Evolutionary conservation across 1,140 invertebrate genomes (phyloP), one percentile per base, ranked within the genome.

Genomic region (Drosophila quadrilineata): DNA sequence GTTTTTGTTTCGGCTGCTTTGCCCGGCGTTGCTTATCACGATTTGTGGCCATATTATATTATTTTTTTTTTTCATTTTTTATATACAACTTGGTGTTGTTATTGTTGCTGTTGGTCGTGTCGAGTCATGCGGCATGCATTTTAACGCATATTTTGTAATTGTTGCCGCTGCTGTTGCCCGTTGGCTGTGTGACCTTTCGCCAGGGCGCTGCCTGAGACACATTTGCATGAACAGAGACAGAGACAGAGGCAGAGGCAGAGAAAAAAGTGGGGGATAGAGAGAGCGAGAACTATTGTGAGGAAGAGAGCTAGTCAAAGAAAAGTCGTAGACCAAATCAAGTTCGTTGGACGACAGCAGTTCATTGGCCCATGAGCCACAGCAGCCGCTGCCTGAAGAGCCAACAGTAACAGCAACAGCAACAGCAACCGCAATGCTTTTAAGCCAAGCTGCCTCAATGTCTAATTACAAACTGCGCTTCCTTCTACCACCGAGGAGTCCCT

Each of bases 111-210:
- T 33, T 38, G 57, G 69, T 75, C 75, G 77, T 82, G 73, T 82
- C 76, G 76, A 82, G 79, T 82, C 77, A 65, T 74, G 73, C 69
- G 73, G 77, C 75, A 77, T 82, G 77, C 77, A 82, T 82, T 82
- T 82, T 82, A 82, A 82, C 77, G 77, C 77, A 84, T 84, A 85
- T 85, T 84, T 84, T 84, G 79, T 85, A 84, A 84, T 84, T 84
- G 79, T 79, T 85, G 79, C 54, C 56, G 72, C 71, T 65, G 57
- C 57, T 19, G 54, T 40, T 60, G 73, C 35, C 40, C 58, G 50
- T 40, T 76, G 48, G 38, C n/a, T n/a, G n/a, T n/a, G 40, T 84
- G 77, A 84, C 77, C 77, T 84, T 84, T 84, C 66, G 58, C 72
- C 79, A 46, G 62, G 70, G 56, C 76, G 40, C 64, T 53, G 64